Percentiles rank a stretch among this genome's conserved stretches.
Evolutionary conservation across 2,888 invertebrate species (phyloP).

Genomic region (Chaetoderma sp.): DNA sequence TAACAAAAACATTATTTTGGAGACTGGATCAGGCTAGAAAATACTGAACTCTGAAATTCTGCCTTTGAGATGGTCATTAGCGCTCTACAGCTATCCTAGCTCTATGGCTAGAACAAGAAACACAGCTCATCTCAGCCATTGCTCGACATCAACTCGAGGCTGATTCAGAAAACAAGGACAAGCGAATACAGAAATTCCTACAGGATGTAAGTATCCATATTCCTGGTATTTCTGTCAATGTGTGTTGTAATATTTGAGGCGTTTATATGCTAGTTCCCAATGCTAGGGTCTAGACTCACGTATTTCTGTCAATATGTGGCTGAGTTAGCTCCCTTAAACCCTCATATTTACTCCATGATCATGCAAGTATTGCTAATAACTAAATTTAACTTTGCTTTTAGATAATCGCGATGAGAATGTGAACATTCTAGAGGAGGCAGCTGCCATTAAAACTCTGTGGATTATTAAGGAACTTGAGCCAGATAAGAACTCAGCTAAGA

Average conservation of each 20-base stretch:
- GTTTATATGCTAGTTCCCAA: too few relatives aligned
- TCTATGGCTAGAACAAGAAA: conserved; percentile 69
- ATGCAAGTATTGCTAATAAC: too few relatives aligned
- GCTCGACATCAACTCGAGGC: conserved; percentile 67
- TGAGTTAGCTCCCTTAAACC: neutral
- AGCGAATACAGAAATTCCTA: conserved; percentile 62
- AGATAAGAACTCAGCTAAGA: conserved; percentile 33
- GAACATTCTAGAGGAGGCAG: conserved; percentile 60
- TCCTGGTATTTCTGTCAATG: too few relatives aligned
- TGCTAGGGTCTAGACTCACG: too few relatives aligned
- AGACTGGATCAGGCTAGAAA: too few relatives aligned
- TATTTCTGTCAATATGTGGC: too few relatives aligned
- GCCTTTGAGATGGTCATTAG: too few relatives aligned
- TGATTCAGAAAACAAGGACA: conserved; percentile 59
- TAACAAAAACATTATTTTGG: too few relatives aligned
- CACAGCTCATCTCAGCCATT: conserved; percentile 69
- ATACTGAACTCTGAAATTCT: too few relatives aligned
- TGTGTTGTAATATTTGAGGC: too few relatives aligned
- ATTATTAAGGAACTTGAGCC: too few relatives aligned
- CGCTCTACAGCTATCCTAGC: conserved; percentile 70
- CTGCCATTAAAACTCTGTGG: conserved; percentile 55
- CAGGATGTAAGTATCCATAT: conserved; percentile 64
- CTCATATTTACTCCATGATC: neutral
- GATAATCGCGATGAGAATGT: conserved; percentile 55
- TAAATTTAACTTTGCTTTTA: conserved; percentile 36